Evolutionary conservation across 2,888 invertebrate species (phyloP).

Genomic region (Spisula subtruncata): DNA sequence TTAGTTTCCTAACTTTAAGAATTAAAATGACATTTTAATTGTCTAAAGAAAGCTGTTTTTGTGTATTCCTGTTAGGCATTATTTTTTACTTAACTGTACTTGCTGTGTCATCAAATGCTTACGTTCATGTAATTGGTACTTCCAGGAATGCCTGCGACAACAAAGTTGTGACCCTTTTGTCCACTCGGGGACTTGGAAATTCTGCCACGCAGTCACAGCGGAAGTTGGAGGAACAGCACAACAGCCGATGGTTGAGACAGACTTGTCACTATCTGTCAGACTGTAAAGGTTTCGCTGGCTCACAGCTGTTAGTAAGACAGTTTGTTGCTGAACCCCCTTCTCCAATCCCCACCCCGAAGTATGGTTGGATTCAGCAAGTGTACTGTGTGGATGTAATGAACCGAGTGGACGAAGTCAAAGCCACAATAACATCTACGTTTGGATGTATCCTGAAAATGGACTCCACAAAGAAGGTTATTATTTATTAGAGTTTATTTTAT

Average conservation of each 20-base stretch:
- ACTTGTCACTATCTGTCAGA: constrained; percentile 62
- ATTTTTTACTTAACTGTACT: neutral
- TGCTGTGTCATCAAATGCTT: no score
- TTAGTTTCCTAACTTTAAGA: no score
- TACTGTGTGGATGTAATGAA: constrained; percentile 69
- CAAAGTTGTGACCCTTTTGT: constrained; percentile 64
- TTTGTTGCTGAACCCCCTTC: constrained; percentile 1
- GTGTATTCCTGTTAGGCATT: neutral
- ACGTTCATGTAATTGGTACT: neutral
- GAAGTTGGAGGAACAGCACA: constrained; percentile 71
- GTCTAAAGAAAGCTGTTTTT: neutral
- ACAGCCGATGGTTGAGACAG: constrained; percentile 59
- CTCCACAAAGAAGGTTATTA: constrained; percentile 75
- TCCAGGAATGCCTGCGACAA: constrained; percentile 68
- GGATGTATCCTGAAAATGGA: constrained; percentile 75
- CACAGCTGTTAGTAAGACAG: neutral
- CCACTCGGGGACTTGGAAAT: constrained; percentile 70
- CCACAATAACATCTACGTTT: constrained; percentile 70
- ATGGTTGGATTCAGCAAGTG: constrained; percentile 61
- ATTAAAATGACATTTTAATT: no score
- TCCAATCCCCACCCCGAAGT: no score
- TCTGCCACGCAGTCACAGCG: constrained; percentile 58
- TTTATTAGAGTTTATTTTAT: no score
- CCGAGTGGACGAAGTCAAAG: constrained; percentile 73
- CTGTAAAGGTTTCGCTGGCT: constrained; percentile 54